Conservation (phyloP, 1,140 invertebrate species). For the Hermetia illucens region DNA sequence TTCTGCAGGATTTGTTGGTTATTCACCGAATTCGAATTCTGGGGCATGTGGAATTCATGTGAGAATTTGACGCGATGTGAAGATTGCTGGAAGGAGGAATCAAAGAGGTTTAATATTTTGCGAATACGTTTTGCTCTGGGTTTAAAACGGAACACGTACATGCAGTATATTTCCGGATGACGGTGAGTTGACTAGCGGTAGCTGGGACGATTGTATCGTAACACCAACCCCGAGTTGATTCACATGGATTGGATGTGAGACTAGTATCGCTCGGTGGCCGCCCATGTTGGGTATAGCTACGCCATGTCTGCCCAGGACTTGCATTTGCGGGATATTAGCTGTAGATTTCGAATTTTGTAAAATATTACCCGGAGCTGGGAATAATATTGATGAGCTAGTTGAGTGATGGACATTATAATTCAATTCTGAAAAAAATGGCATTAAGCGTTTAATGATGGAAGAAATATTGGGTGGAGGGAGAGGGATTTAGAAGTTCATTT, state of each 20-base stretch:
- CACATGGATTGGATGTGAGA: conserved; percentile 14
- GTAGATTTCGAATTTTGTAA: conserved; percentile 43
- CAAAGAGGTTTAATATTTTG: too few relatives aligned
- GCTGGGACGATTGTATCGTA: conserved; percentile 20
- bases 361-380: conserved; percentile 23
- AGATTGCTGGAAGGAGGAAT: conserved; percentile 15
- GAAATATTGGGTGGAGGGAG: too few relatives aligned
- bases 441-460: too few relatives aligned
- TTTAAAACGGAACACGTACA: conserved; percentile 33
- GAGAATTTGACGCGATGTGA: conserved; percentile 26
- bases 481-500: too few relatives aligned
- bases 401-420: conserved; percentile 30
- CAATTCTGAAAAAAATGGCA: conserved; percentile 28
- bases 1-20: background rate
- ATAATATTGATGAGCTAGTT: conserved; percentile 30
- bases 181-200: conserved; percentile 40
- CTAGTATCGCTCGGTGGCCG: conserved; percentile 25
- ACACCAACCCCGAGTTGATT: conserved; percentile 6
- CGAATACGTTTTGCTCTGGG: too few relatives aligned
- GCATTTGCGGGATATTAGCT: conserved; percentile 38
- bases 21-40: too few relatives aligned
- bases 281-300: conserved; percentile 14
- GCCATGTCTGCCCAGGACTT: conserved; percentile 9
- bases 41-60: conserved; percentile 15
- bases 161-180: conserved; percentile 53